Conservation (phyloP, 2,888 invertebrate genomes). For the Acrocera orbiculus region DNA sequence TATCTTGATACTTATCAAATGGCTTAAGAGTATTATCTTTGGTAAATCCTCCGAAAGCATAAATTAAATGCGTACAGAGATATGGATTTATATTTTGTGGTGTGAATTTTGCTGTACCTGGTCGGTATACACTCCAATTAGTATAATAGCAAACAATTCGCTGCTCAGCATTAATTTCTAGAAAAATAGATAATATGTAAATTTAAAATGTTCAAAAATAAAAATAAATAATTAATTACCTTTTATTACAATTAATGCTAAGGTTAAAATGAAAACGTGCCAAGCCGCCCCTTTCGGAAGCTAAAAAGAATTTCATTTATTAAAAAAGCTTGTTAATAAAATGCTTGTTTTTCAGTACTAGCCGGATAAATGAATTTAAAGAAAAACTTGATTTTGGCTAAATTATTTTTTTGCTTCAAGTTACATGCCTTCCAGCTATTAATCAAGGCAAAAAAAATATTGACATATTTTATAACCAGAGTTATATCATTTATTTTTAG, state of each 20-base stretch:
- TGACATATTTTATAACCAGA: too few relatives aligned
- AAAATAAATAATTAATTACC: neutral
- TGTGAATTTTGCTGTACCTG: conserved; percentile 77
- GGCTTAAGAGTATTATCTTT: conserved; percentile 81
- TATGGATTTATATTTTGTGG: conserved; percentile 92
- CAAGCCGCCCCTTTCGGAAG: conserved; percentile 28
- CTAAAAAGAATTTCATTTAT: too few relatives aligned
- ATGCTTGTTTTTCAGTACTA: too few relatives aligned
- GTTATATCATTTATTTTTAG: too few relatives aligned
- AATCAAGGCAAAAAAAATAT: too few relatives aligned
- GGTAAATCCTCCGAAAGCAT: conserved; percentile 84
- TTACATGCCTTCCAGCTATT: too few relatives aligned
- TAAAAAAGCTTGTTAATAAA: too few relatives aligned
- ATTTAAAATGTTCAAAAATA: neutral
- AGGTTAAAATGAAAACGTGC: conserved; percentile 25
- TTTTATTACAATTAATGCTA: conserved; percentile 16
- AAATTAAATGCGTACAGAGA: conserved; percentile 81
- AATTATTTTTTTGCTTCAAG: too few relatives aligned
- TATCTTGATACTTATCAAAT: conserved; percentile 89
- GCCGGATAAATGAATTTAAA: too few relatives aligned
- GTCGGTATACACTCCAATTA: conserved; percentile 84
- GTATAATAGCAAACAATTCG: conserved; percentile 84
- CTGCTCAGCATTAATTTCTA: conserved; percentile 36
- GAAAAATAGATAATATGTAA: too few relatives aligned
- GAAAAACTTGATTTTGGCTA: too few relatives aligned